Conservation (phyloP, 2,888 invertebrate species). For the Thelaira solivaga region DNA sequence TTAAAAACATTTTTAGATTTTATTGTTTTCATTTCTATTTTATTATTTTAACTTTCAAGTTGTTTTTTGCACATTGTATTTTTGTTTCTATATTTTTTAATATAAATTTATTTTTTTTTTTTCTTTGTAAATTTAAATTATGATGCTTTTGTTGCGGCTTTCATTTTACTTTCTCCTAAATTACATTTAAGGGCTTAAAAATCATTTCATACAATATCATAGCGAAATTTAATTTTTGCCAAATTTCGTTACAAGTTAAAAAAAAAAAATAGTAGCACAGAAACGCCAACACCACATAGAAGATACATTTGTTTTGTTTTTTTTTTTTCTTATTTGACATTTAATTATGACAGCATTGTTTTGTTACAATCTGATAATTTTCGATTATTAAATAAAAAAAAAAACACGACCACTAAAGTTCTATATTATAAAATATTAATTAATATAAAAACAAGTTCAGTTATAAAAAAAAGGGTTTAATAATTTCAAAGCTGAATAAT, state of each 20-base stretch:
- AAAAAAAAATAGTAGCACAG: too few species aligned
- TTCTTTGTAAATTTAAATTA: not conserved
- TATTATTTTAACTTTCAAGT: not conserved
- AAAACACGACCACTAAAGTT: not conserved
- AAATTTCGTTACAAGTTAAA: too few species aligned
- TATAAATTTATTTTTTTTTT: not conserved
- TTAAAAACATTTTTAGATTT: not conserved
- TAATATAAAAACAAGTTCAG: not conserved
- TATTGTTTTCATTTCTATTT: not conserved
- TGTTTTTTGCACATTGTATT: constrained; percentile 2
- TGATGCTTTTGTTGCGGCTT: constrained; percentile 37
- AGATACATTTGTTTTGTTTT: not conserved
- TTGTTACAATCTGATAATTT: constrained; percentile 34
- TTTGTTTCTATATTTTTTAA: constrained; percentile 36
- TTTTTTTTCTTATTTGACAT: not conserved
- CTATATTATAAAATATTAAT: not conserved
- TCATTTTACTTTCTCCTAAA: too few species aligned
- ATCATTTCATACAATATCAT: too few species aligned
- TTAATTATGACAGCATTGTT: constrained; percentile 31
- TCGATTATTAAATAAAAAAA: not conserved
- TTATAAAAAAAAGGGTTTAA: constrained; percentile 1
- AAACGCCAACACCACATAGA: too few species aligned
- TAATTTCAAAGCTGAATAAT: constrained; percentile 29
- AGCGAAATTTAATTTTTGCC: too few species aligned
- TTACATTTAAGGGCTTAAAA: too few species aligned